Percentiles rank a stretch among this genome's conserved stretches.
phyloP scores from a whole-genome alignment of 2,113 vertebrate species.

The Sylvilagus bachmani region DNA sequence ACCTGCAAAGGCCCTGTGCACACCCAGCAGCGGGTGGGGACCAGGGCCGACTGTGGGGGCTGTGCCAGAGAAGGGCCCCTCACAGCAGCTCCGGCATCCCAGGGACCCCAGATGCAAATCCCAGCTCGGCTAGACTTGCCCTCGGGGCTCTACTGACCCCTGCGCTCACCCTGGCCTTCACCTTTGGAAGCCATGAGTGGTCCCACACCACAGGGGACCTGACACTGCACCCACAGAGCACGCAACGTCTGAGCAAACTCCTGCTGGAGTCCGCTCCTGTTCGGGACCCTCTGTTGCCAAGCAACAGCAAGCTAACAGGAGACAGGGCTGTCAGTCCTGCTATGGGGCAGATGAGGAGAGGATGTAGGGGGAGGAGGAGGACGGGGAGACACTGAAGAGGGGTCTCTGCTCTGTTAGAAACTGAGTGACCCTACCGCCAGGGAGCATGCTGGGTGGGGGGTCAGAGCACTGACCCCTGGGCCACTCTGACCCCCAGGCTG shows the following conservation, averaged over 20 bases:
- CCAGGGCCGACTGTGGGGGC: too few species aligned
- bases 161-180: neutral
- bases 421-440: neutral
- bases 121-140: rapidly evolving
- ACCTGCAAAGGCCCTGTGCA: neutral
- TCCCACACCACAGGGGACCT: rapidly evolving
- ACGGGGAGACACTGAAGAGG: neutral
- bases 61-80: neutral
- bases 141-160: neutral
- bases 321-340: too few species aligned
- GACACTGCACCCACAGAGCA: neutral
- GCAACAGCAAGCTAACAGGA: neutral
- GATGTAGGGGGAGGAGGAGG: neutral
- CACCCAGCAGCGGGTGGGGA: neutral
- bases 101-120: neutral
- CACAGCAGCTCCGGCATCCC: neutral
- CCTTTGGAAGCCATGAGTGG: neutral
- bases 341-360: neutral
- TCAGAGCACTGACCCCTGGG: too few species aligned
- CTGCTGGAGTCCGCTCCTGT: neutral
- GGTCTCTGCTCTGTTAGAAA: rapidly evolving
- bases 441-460: too few species aligned
- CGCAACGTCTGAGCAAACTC: neutral
- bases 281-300: neutral
- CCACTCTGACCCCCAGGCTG: neutral